A percentile compares a stretch with the other conserved stretches of the same genome.
Evolutionary conservation across 1,140 invertebrate genomes (phyloP).

Genomic region (Heliconius hewitsoni): DNA sequence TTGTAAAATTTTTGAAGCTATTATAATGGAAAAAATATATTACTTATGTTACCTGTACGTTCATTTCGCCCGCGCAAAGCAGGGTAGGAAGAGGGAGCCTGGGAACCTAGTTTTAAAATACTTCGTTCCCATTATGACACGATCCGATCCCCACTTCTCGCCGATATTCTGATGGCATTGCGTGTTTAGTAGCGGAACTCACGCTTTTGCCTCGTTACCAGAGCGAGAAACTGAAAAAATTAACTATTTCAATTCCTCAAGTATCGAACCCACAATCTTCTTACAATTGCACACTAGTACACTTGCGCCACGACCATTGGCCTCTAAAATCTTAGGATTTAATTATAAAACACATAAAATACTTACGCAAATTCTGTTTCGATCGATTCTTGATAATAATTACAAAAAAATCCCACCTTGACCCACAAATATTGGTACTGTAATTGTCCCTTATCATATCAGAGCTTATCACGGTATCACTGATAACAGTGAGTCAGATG

Average conservation of each 20-base stretch:
- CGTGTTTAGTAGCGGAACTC: not conserved
- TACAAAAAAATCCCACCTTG: conserved; percentile 16
- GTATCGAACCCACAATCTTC: not conserved
- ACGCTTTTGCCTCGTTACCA: not conserved
- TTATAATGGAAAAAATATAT: too few species aligned
- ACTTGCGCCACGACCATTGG: too few species aligned
- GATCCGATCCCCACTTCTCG: too few species aligned
- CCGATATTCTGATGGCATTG: not conserved
- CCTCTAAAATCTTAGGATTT: too few species aligned
- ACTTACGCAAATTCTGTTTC: too few species aligned
- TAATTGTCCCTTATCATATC: conserved; percentile 24
- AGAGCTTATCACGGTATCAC: conserved; percentile 17
- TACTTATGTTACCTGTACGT: too few species aligned
- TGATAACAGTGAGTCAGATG: conserved; percentile 27
- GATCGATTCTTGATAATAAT: not conserved
- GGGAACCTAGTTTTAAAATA: too few species aligned
- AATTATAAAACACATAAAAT: too few species aligned
- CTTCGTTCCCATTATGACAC: too few species aligned
- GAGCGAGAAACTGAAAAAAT: not conserved
- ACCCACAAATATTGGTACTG: conserved; percentile 19
- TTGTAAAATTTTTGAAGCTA: too few species aligned
- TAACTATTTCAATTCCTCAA: not conserved
- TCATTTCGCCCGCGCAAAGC: too few species aligned
- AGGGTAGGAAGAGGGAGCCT: too few species aligned
- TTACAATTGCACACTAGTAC: not conserved